phyloP scores from a whole-genome alignment of 1,140 invertebrate genomes.

The Plutomurus gul region DNA sequence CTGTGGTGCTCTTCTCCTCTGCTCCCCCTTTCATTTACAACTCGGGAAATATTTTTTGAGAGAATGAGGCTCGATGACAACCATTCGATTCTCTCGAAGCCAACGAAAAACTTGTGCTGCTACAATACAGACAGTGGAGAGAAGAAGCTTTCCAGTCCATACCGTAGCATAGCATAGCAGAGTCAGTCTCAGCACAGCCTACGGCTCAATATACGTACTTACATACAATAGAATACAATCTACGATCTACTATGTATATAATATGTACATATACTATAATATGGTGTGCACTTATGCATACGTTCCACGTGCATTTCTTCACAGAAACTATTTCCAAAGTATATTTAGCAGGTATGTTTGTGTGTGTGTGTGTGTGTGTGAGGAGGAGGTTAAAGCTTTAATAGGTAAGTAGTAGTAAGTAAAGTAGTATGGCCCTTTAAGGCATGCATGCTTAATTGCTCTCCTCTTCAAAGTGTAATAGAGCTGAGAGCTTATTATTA shows the following conservation, averaged over 20 bases:
- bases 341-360: neutral
- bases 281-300: too few relatives aligned
- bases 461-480: slow-evolving; percentile 24
- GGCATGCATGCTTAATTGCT: slow-evolving; percentile 28
- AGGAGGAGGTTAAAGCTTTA: neutral
- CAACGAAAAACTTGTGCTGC: slow-evolving; percentile 29
- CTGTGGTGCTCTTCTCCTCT: neutral
- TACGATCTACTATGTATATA: neutral
- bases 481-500: slow-evolving; percentile 24
- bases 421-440: slow-evolving; percentile 16
- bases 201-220: neutral
- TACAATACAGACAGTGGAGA: neutral
- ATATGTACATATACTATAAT: neutral
- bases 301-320: too few relatives aligned
- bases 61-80: slow-evolving; percentile 43
- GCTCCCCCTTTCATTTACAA: slow-evolving; percentile 42
- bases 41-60: slow-evolving; percentile 39
- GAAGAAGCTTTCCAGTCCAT: neutral
- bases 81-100: slow-evolving; percentile 37
- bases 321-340: too few relatives aligned
- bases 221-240: slow-evolving; percentile 7
- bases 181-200: neutral
- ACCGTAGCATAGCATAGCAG: neutral
- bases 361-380: neutral
- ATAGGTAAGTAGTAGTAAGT: slow-evolving; percentile 5